Base-by-base conservation (phyloP, 2,797 vertebrate genomes). In the Phoebastria nigripes region DNA sequence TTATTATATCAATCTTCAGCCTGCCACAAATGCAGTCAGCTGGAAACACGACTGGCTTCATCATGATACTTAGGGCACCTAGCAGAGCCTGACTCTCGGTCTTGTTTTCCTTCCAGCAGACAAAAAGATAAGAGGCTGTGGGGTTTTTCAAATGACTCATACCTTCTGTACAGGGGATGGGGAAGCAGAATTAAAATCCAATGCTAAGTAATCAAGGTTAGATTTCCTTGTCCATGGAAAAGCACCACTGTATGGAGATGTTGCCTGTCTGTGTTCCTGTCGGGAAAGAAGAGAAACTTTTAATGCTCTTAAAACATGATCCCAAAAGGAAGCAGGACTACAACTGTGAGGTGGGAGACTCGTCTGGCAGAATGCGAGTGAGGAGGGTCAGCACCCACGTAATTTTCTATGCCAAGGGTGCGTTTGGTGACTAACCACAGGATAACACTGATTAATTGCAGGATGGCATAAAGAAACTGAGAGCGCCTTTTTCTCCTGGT, bases 121-220 rank as follows among this genome's bases (percentile, higher is more conserved):
- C 62, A 51, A 78, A 63, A 71, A 25, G n/a, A 37, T 22, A 70
- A 46, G 58, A 87, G 70, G 76, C 39, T 52, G 56, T 42, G 66
- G 35, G 35, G 28, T 46, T 89, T 87, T 63, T 65, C 49, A 67
- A 46, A 9, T 37, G 58, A 85, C 56, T 92, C 79, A 4, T 98
- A 99, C 99, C 99, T 99, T 99, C 92, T 99, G 99, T 49, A 98
- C 98, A 92, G 99, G 99, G 61, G 99, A 99, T 26, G 99, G 98
- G 46, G 99, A 99, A 37, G 98, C 98, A 24, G 99, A 99, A 95
- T 99, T 99, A 97, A 99, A 99, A 98, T 99, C 99, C 97, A 99
- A 97, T 17, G 99, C 99, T 97, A 99, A 97, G 97, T 99, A 99
- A 96, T 99, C 99, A 56, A 99, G 98, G 97, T 98, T 99, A 72